Conservation (phyloP, 2,797 vertebrate genomes). For the Helicolenus hilgendorfi region DNA sequence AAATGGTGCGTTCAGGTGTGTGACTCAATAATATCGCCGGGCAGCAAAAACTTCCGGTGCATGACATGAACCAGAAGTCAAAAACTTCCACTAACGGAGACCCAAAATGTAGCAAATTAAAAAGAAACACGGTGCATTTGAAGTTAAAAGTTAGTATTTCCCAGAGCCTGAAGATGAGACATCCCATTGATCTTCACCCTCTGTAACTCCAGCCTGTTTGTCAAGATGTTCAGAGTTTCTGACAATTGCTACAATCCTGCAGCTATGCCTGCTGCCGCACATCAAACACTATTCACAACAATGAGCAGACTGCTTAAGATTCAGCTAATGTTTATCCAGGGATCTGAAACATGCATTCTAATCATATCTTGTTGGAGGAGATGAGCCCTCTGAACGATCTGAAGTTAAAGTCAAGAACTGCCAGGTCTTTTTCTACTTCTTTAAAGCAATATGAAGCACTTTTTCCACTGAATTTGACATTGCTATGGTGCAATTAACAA, state of each 20-base stretch:
- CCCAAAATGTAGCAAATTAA: slow-evolving; percentile 45
- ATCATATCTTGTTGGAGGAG: slow-evolving; percentile 45
- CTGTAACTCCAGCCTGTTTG: slow-evolving; percentile 62
- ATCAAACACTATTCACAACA: slow-evolving; percentile 65
- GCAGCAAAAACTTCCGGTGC: slow-evolving; percentile 3
- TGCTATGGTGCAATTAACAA: background rate
- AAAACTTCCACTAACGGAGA: background rate
- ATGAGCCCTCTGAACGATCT: slow-evolving; percentile 7
- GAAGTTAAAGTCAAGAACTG: slow-evolving; percentile 23
- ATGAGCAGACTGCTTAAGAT: slow-evolving; percentile 67
- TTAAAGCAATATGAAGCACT: background rate
- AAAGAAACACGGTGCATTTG: slow-evolving; percentile 34
- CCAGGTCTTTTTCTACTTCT: background rate
- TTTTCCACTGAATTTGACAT: background rate
- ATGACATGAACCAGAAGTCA: slow-evolving; percentile 12
- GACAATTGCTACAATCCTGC: slow-evolving; percentile 69
- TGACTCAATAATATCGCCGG: slow-evolving; percentile 7
- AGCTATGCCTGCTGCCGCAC: slow-evolving; percentile 53
- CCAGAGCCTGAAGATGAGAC: slow-evolving; percentile 52
- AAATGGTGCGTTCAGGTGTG: slow-evolving; percentile 30
- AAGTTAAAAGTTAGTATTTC: slow-evolving; percentile 53
- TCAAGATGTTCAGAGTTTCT: slow-evolving; percentile 72
- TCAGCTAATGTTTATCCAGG: slow-evolving; percentile 60
- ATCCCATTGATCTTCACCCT: slow-evolving; percentile 59
- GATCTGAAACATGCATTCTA: slow-evolving; percentile 55